Evolutionary conservation across 2,797 vertebrate species (phyloP).

Genomic region (Falco concolor): DNA sequence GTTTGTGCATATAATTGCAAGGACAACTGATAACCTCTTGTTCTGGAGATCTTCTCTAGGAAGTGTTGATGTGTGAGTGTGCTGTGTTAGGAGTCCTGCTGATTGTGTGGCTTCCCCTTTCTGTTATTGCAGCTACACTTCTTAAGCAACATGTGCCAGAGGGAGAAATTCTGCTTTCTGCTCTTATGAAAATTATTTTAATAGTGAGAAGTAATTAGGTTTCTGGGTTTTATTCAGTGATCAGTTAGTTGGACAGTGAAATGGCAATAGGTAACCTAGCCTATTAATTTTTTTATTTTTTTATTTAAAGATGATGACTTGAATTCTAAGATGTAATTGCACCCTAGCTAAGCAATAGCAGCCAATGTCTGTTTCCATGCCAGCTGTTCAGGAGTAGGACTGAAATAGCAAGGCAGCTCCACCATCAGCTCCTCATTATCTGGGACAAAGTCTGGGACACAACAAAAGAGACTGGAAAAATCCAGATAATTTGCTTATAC

Average conservation of each 20-base stretch:
- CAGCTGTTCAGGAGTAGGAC: neutral
- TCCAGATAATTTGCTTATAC: neutral
- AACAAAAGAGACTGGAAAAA: neutral
- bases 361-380: neutral
- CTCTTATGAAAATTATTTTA: neutral
- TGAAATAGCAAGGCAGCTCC: neutral
- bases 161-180: neutral
- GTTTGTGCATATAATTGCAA: neutral
- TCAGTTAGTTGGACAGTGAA: neutral
- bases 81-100: neutral
- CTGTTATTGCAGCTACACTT: neutral
- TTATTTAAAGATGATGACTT: neutral
- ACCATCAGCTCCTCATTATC: neutral
- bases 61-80: rapidly evolving
- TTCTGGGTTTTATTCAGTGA: neutral
- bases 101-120: neutral
- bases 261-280: neutral
- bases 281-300: neutral
- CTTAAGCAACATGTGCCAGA: neutral
- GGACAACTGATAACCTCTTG: neutral
- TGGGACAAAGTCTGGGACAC: neutral
- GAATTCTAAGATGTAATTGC: neutral
- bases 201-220: neutral
- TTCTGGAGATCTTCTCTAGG: neutral
- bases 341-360: neutral